Conservation (phyloP, 2,888 invertebrate species). For the Keiferia lycopersicella region DNA sequence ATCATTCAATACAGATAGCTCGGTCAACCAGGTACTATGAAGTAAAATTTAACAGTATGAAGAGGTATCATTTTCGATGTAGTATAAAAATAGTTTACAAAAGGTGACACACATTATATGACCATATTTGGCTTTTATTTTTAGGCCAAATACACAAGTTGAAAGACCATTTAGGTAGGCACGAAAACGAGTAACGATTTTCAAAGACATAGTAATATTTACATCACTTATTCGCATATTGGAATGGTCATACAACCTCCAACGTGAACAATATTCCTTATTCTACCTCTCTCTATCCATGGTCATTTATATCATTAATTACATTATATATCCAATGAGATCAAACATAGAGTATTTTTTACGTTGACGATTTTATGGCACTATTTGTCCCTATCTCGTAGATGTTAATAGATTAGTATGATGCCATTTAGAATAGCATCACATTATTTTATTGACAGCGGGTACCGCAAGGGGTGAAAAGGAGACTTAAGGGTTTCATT, state of each 20-base stretch:
- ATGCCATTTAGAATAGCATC: no score
- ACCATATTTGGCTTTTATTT: background rate
- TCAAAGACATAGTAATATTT: background rate
- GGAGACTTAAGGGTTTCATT: no score
- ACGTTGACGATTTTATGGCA: no score
- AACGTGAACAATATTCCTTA: constrained; percentile 7
- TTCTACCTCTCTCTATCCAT: constrained; percentile 27
- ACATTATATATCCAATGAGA: constrained; percentile 22
- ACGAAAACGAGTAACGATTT: background rate
- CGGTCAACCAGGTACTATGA: no score
- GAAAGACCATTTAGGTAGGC: background rate
- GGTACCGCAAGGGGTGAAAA: no score
- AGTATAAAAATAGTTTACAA: background rate
- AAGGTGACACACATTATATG: background rate
- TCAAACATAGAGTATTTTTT: constrained; percentile 10
- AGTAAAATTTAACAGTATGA: constrained; percentile 35
- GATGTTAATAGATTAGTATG: no score
- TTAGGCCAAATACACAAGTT: background rate
- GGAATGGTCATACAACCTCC: constrained; percentile 18
- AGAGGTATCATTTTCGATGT: constrained; percentile 47
- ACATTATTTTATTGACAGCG: no score
- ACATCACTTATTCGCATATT: background rate
- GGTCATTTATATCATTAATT: constrained; percentile 25
- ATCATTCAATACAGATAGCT: no score
- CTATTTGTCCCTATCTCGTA: no score